Evolutionary conservation across 2,113 vertebrate species (phyloP), one percentile per base, ranked within the genome.

Genomic region (Serinus canaria): DNA sequence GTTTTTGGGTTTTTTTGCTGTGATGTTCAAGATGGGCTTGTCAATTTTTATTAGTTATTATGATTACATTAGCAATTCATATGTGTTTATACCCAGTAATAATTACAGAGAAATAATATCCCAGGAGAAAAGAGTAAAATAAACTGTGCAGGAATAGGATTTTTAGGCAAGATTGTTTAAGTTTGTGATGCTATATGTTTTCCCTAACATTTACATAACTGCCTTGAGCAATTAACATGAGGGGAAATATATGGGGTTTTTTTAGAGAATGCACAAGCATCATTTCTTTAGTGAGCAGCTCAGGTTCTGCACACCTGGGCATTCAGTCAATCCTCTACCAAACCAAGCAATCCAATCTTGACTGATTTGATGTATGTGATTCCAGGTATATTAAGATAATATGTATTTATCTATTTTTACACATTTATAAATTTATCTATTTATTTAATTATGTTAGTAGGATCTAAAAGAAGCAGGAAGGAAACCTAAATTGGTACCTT

Each of bases 191-290:
- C 16, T 83, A 4, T 37, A 10, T 79, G 21, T 75, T 85, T 94
- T 79, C 19, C 39, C 49, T 60, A 55, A 75, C 31, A 63, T 69
- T 55, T n/a, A 39, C 4, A 9, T 59, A 72, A 82, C 53, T 52
- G 35, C 33, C 47, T 56, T 47, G 53, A 63, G 33, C 35, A 82
- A 87, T 70, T 75, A 74, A 70, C 21, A 52, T 2, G 4, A 27
- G 13, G 66, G 50, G 0, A 2, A 70, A 39, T 33, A 44, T n/a
- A 24, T 14, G 21, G 25, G 6, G 2, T 0, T 18, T 18, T 1
- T 49, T 52, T 7, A 79, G 37, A 77, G 24, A 49, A 47, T 9
- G 19, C 37, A 80, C 5, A 41, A 92, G 15, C 43, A 81, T 21
- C 33, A 44, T 7, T 46, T 35, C 43, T 77, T 66, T 3, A n/a